phyloP scores from a whole-genome alignment of 2,888 invertebrate genomes.

The Ischnura elegans region DNA sequence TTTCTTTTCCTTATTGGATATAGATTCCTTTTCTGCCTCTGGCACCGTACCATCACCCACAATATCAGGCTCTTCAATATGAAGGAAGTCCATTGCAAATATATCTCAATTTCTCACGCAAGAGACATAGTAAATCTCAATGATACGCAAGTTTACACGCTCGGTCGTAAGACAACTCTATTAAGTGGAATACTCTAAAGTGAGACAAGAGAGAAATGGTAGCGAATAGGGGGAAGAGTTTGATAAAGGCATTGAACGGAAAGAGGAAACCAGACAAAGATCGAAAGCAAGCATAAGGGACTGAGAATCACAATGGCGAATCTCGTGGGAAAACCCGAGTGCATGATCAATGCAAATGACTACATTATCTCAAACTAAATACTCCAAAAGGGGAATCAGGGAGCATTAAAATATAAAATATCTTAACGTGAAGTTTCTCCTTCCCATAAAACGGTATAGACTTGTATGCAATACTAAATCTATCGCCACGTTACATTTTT shows the following conservation, averaged over 20 bases:
- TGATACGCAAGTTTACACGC: neutral
- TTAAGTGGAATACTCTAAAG: neutral
- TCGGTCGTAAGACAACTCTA: neutral
- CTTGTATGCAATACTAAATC: too few relatives aligned
- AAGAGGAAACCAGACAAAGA: neutral
- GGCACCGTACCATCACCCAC: too few relatives aligned
- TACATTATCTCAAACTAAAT: too few relatives aligned
- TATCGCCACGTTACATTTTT: too few relatives aligned
- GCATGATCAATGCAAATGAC: too few relatives aligned
- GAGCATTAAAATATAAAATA: too few relatives aligned
- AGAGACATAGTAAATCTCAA: neutral
- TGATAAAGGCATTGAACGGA: neutral
- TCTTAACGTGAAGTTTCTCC: too few relatives aligned
- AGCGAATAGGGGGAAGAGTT: neutral
- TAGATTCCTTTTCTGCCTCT: neutral
- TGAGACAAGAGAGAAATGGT: neutral
- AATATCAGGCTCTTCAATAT: neutral
- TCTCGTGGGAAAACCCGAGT: neutral
- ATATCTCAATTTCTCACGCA: neutral
- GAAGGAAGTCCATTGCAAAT: neutral
- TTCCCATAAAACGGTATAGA: too few relatives aligned
- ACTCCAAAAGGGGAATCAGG: too few relatives aligned
- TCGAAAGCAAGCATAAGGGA: neutral
- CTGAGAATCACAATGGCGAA: neutral
- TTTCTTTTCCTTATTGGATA: conserved; percentile 26